phyloP scores from a whole-genome alignment of 2,797 vertebrate species.

The Eulemur coronatus region DNA sequence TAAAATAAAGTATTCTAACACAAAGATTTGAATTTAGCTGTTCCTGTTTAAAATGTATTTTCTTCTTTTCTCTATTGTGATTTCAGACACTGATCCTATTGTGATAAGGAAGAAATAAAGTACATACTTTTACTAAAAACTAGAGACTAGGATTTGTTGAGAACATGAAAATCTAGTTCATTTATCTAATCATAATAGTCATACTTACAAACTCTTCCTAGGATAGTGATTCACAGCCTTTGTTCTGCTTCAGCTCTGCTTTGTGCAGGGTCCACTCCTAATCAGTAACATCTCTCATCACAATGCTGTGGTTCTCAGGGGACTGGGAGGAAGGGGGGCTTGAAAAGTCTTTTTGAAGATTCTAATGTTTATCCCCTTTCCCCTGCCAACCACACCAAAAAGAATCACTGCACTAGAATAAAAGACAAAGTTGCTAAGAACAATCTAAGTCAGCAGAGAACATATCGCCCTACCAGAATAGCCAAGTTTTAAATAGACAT shows the following conservation, averaged over 20 bases:
- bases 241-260: not conserved
- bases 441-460: conserved; percentile 54
- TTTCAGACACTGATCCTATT: conserved; percentile 33
- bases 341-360: not conserved
- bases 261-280: not conserved
- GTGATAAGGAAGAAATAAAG: conserved; percentile 10
- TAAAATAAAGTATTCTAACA: not conserved
- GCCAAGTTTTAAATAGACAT: conserved; percentile 67
- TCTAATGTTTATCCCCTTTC: not conserved
- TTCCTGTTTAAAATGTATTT: conserved; percentile 44
- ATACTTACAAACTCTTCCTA: not conserved
- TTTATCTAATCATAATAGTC: not conserved
- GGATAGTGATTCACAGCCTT: not conserved
- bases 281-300: not conserved
- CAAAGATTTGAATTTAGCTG: conserved; percentile 21
- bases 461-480: conserved; percentile 48
- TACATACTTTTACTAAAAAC: not conserved
- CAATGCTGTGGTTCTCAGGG: not conserved
- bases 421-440: conserved; percentile 65
- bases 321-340: not conserved
- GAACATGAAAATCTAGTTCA: conserved; percentile 4
- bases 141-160: conserved; percentile 16
- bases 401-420: not conserved
- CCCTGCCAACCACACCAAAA: not conserved
- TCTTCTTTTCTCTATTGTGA: not conserved